Base-by-base conservation (phyloP, 2,888 invertebrate species). In the Scaptomyza caliginosa region DNA sequence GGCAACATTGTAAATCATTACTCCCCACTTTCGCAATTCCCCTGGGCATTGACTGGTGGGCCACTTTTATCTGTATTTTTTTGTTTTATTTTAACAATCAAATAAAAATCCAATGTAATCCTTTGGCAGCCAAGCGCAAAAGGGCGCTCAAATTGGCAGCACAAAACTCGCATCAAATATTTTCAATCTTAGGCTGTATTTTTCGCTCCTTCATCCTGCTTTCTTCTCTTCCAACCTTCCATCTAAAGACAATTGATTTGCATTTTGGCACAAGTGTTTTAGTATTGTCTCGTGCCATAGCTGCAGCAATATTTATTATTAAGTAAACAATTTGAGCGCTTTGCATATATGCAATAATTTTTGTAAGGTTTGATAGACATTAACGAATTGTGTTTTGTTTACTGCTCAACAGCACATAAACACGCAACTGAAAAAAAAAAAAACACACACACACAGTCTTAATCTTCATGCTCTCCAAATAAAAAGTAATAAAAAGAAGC, bases 81-180 rank as follows among this genome's bases (percentile, higher is more conserved):
- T 39, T 65, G 52, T 56, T 70, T 75, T 54, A 48, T 64, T 69
- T 64, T 56, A 60, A 74, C 84, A 81, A 86, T 84, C 84, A 86
- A 81, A 86, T 84, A 72, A 84, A 74, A 81, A 84, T 84, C 85
- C 71, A 83, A 80, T 84, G 81, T 81, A 86, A 86, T 74, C 81
- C 86, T 84, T 85, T 86, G 85, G 81, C 81, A 84, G 67, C 74
- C 81, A 59, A 60, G 65, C 77, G 72, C 57, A 75, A 73, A 75
- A 71, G 57, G 65, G 51, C 45, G 26, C 56, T 55, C 66, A 66
- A 86, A 85, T 78, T 86, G 86, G 80, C 84, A 74, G 45, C 58
- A 52, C 38, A 56, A 40, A 58, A 59, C 40, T 49, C 55, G 43
- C 67, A 69, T 56, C 60, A 60, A 67, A 56, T 49, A 59, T 42